These are phyloP conservation scores for Phoronis australis DNA, from an alignment of 2,888 invertebrate genomes.

Conservation along the genomic window DNA sequence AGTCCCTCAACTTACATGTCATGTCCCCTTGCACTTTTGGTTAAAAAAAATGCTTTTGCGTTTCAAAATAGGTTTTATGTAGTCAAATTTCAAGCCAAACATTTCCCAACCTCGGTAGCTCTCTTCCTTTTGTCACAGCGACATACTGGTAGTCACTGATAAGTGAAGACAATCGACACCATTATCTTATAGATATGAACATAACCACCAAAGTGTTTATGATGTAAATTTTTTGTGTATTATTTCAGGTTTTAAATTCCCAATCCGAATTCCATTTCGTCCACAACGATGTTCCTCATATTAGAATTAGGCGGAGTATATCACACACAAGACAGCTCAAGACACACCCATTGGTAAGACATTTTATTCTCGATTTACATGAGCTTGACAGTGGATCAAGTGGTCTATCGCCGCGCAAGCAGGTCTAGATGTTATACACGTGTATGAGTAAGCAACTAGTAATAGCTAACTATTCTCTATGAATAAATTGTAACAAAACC, in stretches of 20 bases:
- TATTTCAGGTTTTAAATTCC: conserved; percentile 75
- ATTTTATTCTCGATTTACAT: not conserved
- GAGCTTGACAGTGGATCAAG: not conserved
- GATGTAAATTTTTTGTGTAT: conserved; percentile 3
- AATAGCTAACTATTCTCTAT: too few relatives aligned
- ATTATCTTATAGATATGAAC: not conserved
- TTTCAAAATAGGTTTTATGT: too few relatives aligned
- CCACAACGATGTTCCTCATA: conserved; percentile 83
- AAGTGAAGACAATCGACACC: too few relatives aligned
- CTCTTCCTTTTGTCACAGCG: too few relatives aligned
- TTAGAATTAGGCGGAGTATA: conserved; percentile 80
- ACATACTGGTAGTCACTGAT: too few relatives aligned
- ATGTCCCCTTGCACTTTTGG: too few relatives aligned
- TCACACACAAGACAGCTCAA: conserved; percentile 81
- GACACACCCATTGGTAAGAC: conserved; percentile 84
- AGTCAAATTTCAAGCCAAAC: too few relatives aligned
- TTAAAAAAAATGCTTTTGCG: too few relatives aligned
- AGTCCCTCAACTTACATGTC: too few relatives aligned
- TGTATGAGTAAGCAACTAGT: not conserved
- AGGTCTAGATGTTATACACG: not conserved
- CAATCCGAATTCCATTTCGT: conserved; percentile 90
- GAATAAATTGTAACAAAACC: too few relatives aligned
- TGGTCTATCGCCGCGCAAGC: not conserved
- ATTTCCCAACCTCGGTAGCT: too few relatives aligned
- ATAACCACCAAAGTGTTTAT: not conserved